Evolutionary conservation across 2,888 invertebrate genomes (phyloP).

Genomic region (Urechis unicinctus): DNA sequence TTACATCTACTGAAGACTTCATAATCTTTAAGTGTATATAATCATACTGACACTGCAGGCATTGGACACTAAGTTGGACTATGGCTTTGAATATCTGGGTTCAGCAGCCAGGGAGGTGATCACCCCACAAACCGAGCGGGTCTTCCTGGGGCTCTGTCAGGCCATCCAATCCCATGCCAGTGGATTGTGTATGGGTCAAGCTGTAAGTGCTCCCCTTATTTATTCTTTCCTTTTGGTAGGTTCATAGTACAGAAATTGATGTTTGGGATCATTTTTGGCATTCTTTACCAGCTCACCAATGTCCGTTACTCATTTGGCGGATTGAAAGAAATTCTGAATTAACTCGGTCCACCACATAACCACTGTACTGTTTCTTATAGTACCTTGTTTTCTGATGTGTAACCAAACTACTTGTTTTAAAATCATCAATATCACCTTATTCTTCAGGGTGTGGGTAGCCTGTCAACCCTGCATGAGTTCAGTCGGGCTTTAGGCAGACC

Average conservation of each 20-base stretch:
- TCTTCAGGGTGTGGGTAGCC: conserved; percentile 34
- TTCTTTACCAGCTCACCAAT: no score
- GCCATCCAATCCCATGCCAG: conserved; percentile 37
- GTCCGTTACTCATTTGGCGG: no score
- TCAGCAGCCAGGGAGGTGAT: conserved; percentile 36
- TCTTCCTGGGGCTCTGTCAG: conserved; percentile 37
- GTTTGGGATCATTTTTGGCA: no score
- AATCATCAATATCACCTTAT: background rate
- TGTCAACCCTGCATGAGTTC: conserved; percentile 34
- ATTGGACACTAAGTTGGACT: conserved; percentile 39
- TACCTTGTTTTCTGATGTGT: no score
- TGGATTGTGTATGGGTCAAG: conserved; percentile 35
- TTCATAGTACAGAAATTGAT: no score
- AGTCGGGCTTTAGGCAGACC: conserved; percentile 36
- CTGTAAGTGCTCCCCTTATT: conserved; percentile 31
- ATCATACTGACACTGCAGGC: conserved; percentile 26
- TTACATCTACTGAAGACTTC: no score
- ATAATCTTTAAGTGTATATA: background rate
- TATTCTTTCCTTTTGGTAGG: no score
- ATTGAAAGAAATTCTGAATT: no score
- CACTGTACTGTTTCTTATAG: no score
- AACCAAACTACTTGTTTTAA: background rate
- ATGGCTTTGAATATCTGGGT: conserved; percentile 46
- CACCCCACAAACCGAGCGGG: conserved; percentile 37
- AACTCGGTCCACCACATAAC: no score